Conservation (phyloP, 2,113 vertebrate genomes). For the Sclerurus mexicanus region DNA sequence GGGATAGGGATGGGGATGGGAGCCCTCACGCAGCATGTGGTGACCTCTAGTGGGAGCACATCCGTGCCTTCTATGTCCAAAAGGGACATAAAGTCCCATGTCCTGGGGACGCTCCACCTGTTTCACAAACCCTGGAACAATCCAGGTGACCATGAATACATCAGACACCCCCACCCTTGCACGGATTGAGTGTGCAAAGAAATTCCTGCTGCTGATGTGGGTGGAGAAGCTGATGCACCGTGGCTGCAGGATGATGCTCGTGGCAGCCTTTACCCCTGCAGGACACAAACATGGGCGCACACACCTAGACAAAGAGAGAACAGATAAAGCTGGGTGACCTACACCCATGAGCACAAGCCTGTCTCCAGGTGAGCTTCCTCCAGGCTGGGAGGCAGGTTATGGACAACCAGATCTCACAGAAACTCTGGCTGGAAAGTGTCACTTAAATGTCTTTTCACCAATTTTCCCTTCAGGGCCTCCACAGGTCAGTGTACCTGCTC, state of each 20-base stretch:
- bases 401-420: neutral
- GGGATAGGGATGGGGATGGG: neutral
- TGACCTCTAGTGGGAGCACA: neutral
- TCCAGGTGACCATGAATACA: neutral
- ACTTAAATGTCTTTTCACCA: neutral
- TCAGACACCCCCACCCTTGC: accelerated
- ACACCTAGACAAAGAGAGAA: accelerated
- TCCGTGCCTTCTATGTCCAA: neutral
- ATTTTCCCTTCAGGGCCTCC: neutral
- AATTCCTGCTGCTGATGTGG: neutral
- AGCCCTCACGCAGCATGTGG: neutral
- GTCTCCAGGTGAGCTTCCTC: neutral
- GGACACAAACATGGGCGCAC: neutral
- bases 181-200: accelerated
- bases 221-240: neutral
- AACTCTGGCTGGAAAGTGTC: neutral
- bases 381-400: neutral
- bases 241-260: neutral
- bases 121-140: neutral
- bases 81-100: neutral
- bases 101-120: neutral
- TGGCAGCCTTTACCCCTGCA: neutral
- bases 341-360: too few relatives aligned
- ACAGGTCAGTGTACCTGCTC: accelerated
- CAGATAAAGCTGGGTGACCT: neutral